These are phyloP conservation scores for Myotis vivesi DNA, from an alignment of 2,797 vertebrate genomes.

Conservation along the genomic window DNA sequence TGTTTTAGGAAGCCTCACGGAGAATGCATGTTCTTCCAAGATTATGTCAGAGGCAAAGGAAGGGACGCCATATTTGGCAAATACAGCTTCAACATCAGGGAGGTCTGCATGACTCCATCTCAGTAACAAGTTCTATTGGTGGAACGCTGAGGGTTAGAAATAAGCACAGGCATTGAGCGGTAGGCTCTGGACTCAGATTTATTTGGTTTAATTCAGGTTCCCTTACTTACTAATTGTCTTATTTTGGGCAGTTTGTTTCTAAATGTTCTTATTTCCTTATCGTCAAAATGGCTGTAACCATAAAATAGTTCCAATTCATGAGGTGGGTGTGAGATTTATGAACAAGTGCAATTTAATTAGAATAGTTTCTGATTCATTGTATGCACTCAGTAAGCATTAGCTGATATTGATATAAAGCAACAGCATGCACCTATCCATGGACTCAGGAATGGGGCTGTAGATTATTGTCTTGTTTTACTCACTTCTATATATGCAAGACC, in stretches of 20 bases:
- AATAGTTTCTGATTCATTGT: background rate
- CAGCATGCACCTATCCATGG: background rate
- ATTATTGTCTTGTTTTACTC: background rate
- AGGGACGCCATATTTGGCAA: background rate
- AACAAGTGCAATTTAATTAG: background rate
- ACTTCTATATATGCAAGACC: background rate
- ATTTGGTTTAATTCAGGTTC: background rate
- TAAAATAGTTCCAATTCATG: background rate
- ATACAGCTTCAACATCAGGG: background rate
- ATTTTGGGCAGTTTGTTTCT: background rate
- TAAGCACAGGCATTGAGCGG: background rate
- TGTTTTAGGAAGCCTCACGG: background rate
- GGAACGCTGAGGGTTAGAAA: background rate
- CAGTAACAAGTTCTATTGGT: background rate
- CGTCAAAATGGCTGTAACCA: background rate
- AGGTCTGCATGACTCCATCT: accelerated
- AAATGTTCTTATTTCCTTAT: background rate
- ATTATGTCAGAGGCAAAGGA: background rate
- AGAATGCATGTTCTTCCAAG: background rate
- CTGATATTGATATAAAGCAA: background rate
- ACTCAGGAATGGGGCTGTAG: background rate
- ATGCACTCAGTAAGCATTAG: background rate
- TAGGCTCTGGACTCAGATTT: background rate
- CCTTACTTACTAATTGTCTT: background rate
- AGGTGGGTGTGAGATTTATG: background rate